These are phyloP conservation scores for Zapornia atra DNA, from an alignment of 2,113 vertebrate species.

Conservation along the genomic window DNA sequence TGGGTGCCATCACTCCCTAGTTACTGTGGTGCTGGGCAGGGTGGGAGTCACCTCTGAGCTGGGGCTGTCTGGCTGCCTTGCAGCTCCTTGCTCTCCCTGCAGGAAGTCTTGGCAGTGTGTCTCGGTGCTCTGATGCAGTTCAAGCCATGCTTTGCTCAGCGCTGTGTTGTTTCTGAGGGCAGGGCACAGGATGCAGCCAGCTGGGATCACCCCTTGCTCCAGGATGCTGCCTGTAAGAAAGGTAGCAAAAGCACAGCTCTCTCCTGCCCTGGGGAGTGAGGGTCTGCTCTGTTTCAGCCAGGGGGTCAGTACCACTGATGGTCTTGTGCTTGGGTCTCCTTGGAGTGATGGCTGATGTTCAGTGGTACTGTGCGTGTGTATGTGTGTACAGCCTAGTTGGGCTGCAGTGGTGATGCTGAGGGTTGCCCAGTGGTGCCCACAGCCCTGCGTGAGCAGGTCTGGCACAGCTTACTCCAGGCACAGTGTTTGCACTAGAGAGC, in stretches of 20 bases:
- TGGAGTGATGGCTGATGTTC: accelerated
- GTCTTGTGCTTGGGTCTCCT: background rate
- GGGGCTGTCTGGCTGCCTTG: background rate
- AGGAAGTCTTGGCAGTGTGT: background rate
- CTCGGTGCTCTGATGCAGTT: background rate
- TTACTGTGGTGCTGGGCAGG: background rate
- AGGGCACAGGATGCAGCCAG: background rate
- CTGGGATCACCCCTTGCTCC: background rate
- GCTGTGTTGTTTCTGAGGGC: accelerated
- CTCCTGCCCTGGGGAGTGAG: background rate
- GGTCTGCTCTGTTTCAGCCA: background rate
- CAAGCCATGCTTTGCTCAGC: background rate
- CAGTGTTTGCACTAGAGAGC: background rate
- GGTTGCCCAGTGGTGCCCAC: accelerated
- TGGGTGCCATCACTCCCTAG: background rate
- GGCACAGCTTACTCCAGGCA: background rate
- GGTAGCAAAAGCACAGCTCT: background rate
- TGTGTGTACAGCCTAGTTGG: accelerated
- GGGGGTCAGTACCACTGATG: accelerated
- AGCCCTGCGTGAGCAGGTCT: background rate
- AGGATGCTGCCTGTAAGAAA: background rate
- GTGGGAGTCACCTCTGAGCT: background rate
- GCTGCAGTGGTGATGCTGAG: background rate
- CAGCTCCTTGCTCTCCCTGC: background rate
- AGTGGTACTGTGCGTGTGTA: accelerated